Conservation (phyloP, 1,140 invertebrate genomes). For the Drosophila rhopaloa region DNA sequence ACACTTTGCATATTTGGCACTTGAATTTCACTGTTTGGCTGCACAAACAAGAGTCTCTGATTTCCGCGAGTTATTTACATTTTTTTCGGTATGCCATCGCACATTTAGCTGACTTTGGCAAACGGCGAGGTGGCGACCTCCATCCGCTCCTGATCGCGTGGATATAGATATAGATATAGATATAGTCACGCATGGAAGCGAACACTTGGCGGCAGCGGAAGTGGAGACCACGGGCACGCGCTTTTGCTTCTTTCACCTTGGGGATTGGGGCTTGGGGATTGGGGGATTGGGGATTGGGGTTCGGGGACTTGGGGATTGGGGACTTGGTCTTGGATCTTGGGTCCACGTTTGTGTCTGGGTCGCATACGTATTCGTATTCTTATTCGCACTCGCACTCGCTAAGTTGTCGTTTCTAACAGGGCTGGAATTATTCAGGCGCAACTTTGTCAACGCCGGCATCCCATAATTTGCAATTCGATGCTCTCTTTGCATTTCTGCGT, state of each 20-base stretch:
- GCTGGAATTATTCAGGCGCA: slow-evolving; percentile 57
- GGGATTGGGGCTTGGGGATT: slow-evolving; percentile 1
- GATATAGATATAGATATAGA: slow-evolving; percentile 3
- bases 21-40: slow-evolving; percentile 16
- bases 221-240: slow-evolving; percentile 69
- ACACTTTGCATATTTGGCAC: slow-evolving; percentile 18
- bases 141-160: slow-evolving; percentile 60
- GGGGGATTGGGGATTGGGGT: neutral
- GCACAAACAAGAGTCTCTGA: slow-evolving; percentile 22
- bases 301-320: neutral
- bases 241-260: slow-evolving; percentile 49
- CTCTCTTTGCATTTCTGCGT: slow-evolving; percentile 82
- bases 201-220: slow-evolving; percentile 67
- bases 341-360: slow-evolving; percentile 13
- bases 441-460: slow-evolving; percentile 49
- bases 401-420: slow-evolving; percentile 37
- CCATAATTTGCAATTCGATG: slow-evolving; percentile 81
- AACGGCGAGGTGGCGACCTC: slow-evolving; percentile 5
- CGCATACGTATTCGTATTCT: slow-evolving; percentile 23
- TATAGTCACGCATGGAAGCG: slow-evolving; percentile 66
- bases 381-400: slow-evolving; percentile 16
- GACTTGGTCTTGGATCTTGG: slow-evolving; percentile 9
- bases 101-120: slow-evolving; percentile 1
- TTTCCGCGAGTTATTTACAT: slow-evolving; percentile 5
- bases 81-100: neutral